Evolutionary conservation across 2,113 vertebrate genomes (phyloP), one percentile per base, ranked within the genome.

Genomic region (Nothobranchius kuhntae): DNA sequence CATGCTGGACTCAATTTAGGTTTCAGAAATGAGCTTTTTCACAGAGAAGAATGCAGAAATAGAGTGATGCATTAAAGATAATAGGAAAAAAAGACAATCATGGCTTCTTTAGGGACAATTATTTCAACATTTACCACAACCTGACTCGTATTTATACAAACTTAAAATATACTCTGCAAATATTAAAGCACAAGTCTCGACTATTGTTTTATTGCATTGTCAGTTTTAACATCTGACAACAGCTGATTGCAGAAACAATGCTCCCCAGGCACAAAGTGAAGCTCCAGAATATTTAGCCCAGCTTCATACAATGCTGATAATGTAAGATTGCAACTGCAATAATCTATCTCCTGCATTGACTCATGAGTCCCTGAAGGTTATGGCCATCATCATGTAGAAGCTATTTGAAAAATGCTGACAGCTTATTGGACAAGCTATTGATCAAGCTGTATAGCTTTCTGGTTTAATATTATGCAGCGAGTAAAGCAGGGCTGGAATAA

Each of bases 341-440:
- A 79, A 85, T 83, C 81, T 57, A 61, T 75, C 78, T 78, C 59
- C 57, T 38, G 73, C 86, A 89, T 89, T 83, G 91, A 89, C 86
- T 66, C 2, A 36, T 11, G 24, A 61, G 61, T 76, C 82, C 86
- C 87, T 77, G 85, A 86, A 91, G 91, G 85, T 88, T 87, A 86
- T 55, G 61, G 62, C 75, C 80, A 87, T 91, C 89, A 89, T 91
- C 80, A 80, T 85, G 83, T 89, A 88, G 79, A 87, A 81, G 78
- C 73, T 65, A 81, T 87, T 86, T 92, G 88, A 90, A 87, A 85
- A 88, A 86, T 85, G 85, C 89, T 86, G 91, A 91, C 89, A 90
- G 84, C 82, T 90, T 85, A 91, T 87, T 89, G 89, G 86, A 89
- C 75, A 81, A 78, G 64, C 61, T 91, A 92, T 91, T 87, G 92